Base-by-base conservation (phyloP, 2,797 vertebrate genomes). In the Syncerus caffer region DNA sequence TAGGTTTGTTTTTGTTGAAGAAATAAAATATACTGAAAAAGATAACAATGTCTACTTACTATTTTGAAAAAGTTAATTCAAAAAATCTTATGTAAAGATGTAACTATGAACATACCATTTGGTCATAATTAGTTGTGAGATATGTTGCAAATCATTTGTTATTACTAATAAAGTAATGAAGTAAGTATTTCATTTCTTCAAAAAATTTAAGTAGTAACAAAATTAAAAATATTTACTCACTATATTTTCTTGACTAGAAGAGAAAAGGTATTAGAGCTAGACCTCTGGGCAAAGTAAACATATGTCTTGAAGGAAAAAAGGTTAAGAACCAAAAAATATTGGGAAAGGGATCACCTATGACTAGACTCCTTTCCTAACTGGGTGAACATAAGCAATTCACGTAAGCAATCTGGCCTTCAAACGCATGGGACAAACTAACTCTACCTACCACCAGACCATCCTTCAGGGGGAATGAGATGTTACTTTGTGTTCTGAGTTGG, bases 1-100 rank as follows among this genome's bases (percentile, higher is more conserved):
- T 86, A 1, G 27, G 11, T 29, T 50, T 50, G 12, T 34, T 82
- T 53, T 53, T 38, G 34, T 25, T 58, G 76, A 92, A 87, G 90
- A 90, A 87, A 53, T 96, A 64, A 67, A 85, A 85, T 17, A 7
- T 85, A 89, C 29, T 89, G 27, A 85, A 78, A 95, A n/a, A 92
- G 50, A 38, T 62, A 86, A 86, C 50, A 60, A 94, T 62, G 74
- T 34, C 45, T 80, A 86, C 12, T n/a, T 78, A 60, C 74, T 76
- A 86, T 84, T 91, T 92, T 83, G 50, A 51, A 85, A 88, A 79
- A 79, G 57, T 34, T 62, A 64, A 64, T 62, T 67, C 64, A 15
- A 76, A 90, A 93, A 17, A 71, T 62, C 29, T 90, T 79, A 71
- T 27, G 83, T 34, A 55, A 90, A 80, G 34, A n/a, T 92, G 0